Evolutionary conservation across 1,140 invertebrate species (phyloP), one percentile per base, ranked within the genome.

Genomic region (Lineus longissimus): DNA sequence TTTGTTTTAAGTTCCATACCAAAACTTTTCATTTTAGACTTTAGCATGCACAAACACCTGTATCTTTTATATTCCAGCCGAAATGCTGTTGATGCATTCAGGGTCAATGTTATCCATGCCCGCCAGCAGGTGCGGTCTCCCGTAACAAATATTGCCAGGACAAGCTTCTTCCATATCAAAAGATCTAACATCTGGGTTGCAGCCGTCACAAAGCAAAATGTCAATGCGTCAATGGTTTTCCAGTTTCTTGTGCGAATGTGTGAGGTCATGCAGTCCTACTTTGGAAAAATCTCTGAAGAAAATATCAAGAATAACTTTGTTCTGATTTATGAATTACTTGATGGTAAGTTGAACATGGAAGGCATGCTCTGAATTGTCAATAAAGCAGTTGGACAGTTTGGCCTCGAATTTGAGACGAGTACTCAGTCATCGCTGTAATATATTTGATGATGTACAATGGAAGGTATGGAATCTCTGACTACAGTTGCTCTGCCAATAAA

Each of bases 231-330:
- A 0, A 99, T 99, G 95, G 97, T 99, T 23, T 99, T 99, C 83
- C 97, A 99, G 83, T 98, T 99, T 81, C 84, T 99, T 29, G 86
- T 97, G n/a, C 97, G 98, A 83, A 97, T 99, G 79, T 94, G 96
- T 69, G 95, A 98, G 80, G 95, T 98, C 55, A 99, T 99, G 97
- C 95, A 98, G 77, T 96, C 94, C 0, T 99, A 99, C 79, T 99
- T 99, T 84, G 96, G 97, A 58, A 99, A 99, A 84, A 95, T 99
- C 62, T 97, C 95, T 0, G 97, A 99, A 81, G 97, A 99, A 81
- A 99, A 99, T 80, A 97, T 99, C 74, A 99, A 99, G 83, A 99
- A 99, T 78, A 99, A 99, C 82, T 99, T 99, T 87, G 97, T 99
- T 45, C 86, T 99, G 0, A 99, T 99, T 73, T 99, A 99, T 83